Conservation (phyloP, 30 jellyfish, hydroid and myxozoan genomes). For the Morbakka virulenta region DNA sequence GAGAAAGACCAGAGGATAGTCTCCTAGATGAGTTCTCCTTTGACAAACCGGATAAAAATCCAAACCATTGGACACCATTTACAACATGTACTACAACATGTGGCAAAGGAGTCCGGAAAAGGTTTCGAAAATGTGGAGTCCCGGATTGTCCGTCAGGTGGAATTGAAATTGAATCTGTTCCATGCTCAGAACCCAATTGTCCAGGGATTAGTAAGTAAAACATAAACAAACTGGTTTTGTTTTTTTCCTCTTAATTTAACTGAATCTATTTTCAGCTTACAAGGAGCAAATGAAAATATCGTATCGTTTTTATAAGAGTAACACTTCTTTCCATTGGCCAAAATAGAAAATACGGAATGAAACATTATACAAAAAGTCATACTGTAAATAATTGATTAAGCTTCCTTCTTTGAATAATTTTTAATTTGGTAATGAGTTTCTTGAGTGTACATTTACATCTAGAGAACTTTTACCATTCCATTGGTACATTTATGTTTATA, state of each 20-base stretch:
- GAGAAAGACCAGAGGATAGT: slow-evolving; percentile 11
- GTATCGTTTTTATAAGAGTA: neutral
- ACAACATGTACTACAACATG: slow-evolving; percentile 86
- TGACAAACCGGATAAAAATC: slow-evolving; percentile 1
- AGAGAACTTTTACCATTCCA: too few relatives aligned
- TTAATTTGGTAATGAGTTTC: too few relatives aligned
- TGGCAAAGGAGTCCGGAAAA: slow-evolving; percentile 92
- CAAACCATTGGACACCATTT: slow-evolving; percentile 75
- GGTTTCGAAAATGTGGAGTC: slow-evolving; percentile 84
- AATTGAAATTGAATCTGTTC: slow-evolving; percentile 85
- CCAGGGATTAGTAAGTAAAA: slow-evolving; percentile 69
- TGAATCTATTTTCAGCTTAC: too few relatives aligned
- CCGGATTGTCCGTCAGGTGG: slow-evolving; percentile 99
- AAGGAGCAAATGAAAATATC: neutral
- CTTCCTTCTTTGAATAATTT: too few relatives aligned
- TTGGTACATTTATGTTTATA: too few relatives aligned
- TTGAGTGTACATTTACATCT: too few relatives aligned
- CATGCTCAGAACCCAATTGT: slow-evolving; percentile 76
- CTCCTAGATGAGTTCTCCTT: slow-evolving; percentile 2
- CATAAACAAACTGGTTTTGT: too few relatives aligned
- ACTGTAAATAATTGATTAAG: too few relatives aligned
- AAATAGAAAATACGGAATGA: too few relatives aligned
- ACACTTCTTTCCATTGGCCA: too few relatives aligned
- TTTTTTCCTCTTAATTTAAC: too few relatives aligned
- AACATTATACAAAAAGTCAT: too few relatives aligned